Conservation (phyloP, 92 coral and sea anemone genomes). For the Heliopora coerulea region DNA sequence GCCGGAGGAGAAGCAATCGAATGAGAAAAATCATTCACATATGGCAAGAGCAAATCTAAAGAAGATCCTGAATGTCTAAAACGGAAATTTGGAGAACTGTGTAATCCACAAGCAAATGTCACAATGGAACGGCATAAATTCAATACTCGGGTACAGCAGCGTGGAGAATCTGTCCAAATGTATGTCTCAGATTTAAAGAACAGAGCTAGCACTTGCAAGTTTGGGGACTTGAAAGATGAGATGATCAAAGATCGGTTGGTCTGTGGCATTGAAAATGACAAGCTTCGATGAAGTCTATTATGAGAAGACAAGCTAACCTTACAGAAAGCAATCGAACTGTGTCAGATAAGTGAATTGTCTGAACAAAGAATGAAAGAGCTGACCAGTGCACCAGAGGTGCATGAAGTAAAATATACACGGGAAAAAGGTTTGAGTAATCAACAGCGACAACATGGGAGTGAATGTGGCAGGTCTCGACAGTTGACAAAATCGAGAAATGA, state of each 20-base stretch:
- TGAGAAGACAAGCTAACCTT: slow-evolving; percentile 41
- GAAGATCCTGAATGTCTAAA: slow-evolving; percentile 38
- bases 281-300: slow-evolving; percentile 7
- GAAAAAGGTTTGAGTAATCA: background rate
- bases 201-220: slow-evolving; percentile 36
- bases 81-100: slow-evolving; percentile 20
- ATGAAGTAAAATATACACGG: slow-evolving; percentile 13
- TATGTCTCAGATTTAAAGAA: slow-evolving; percentile 24
- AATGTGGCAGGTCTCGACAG: background rate
- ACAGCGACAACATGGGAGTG: background rate
- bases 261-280: slow-evolving; percentile 30
- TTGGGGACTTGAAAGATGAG: slow-evolving; percentile 32
- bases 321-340: slow-evolving; percentile 6
- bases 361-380: slow-evolving; percentile 39
- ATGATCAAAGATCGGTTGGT: slow-evolving; percentile 37
- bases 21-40: slow-evolving; percentile 19
- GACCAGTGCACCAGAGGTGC: slow-evolving; percentile 6
- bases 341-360: slow-evolving; percentile 36
- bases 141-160: slow-evolving; percentile 30
- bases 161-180: slow-evolving; percentile 33
- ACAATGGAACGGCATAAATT: slow-evolving; percentile 43
- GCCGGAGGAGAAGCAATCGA: slow-evolving; percentile 38
- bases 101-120: slow-evolving; percentile 39
- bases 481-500: background rate
- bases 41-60: background rate